A percentile compares a stretch with the other conserved stretches of the same genome.
phyloP scores from a whole-genome alignment of 2,113 vertebrate species.

The Cryptomyrus ogoouensis region DNA sequence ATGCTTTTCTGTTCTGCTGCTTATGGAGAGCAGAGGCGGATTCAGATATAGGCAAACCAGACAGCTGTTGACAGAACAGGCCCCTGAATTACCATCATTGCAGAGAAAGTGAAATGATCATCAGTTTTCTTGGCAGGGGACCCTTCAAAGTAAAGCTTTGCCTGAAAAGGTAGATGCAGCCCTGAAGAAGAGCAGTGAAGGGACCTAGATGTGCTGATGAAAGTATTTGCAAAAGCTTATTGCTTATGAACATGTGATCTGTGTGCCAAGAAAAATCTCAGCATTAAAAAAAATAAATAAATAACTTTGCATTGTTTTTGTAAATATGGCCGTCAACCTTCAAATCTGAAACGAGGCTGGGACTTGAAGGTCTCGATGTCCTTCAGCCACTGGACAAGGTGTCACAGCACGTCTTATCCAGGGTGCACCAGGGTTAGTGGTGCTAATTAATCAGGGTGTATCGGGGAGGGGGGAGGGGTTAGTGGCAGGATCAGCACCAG shows the following conservation, averaged over 20 bases:
- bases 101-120: not conserved
- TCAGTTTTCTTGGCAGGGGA: not conserved
- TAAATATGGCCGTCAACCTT: not conserved
- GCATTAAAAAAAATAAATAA: not conserved
- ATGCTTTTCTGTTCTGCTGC: not conserved
- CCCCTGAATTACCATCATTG: not conserved
- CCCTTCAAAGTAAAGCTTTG: not conserved
- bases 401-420: constrained; percentile 2
- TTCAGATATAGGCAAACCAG: not conserved
- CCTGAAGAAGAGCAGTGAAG: not conserved
- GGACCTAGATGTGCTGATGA: not conserved
- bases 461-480: constrained; percentile 8
- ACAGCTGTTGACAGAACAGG: not conserved
- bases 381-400: not conserved
- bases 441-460: constrained; percentile 17
- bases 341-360: not conserved
- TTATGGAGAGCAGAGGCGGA: not conserved
- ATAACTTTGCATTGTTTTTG: not conserved
- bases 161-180: not conserved
- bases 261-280: not conserved
- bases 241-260: not conserved
- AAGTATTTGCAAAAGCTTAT: not conserved
- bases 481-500: not conserved
- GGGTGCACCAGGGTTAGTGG: not conserved
- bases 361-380: not conserved